phyloP scores from a whole-genome alignment of 1,140 invertebrate species.

The Hetaerina americana region DNA sequence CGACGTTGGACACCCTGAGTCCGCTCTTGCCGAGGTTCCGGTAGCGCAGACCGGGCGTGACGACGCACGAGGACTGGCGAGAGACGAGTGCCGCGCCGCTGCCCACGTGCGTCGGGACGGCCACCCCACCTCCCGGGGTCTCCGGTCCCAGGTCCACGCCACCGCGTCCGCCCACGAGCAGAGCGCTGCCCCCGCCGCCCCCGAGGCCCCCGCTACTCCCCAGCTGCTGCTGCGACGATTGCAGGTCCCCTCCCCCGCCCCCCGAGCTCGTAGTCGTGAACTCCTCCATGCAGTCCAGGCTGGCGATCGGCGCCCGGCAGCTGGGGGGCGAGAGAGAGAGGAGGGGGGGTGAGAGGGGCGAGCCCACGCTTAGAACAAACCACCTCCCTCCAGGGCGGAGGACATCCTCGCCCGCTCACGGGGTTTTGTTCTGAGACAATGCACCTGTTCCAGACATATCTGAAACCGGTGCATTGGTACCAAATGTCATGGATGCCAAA shows the following conservation, averaged over 20 bases:
- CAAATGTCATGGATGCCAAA: no score
- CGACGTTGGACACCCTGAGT: constrained; percentile 80
- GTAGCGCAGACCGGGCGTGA: constrained; percentile 67
- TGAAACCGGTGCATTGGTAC: no score
- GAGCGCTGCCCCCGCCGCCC: constrained; percentile 6
- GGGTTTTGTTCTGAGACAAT: no score
- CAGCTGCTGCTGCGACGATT: constrained; percentile 35
- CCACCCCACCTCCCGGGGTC: constrained; percentile 3
- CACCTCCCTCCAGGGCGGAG: no score
- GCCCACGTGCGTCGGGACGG: neutral
- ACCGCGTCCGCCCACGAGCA: constrained; percentile 10
- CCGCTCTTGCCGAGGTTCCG: constrained; percentile 88
- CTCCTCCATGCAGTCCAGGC: constrained; percentile 86
- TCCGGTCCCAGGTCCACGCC: constrained; percentile 18
- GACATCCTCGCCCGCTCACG: no score
- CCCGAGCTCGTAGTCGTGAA: constrained; percentile 38
- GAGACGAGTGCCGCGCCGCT: constrained; percentile 22
- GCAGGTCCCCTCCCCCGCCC: constrained; percentile 27
- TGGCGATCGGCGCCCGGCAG: constrained; percentile 79
- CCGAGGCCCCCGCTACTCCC: constrained; percentile 27
- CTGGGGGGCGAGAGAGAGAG: constrained; percentile 29
- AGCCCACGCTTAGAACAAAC: no score
- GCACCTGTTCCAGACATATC: no score
- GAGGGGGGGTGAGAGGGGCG: neutral
- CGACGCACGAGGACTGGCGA: constrained; percentile 31